phyloP scores from a whole-genome alignment of 2,113 vertebrate genomes.

The Promerops cafer region DNA sequence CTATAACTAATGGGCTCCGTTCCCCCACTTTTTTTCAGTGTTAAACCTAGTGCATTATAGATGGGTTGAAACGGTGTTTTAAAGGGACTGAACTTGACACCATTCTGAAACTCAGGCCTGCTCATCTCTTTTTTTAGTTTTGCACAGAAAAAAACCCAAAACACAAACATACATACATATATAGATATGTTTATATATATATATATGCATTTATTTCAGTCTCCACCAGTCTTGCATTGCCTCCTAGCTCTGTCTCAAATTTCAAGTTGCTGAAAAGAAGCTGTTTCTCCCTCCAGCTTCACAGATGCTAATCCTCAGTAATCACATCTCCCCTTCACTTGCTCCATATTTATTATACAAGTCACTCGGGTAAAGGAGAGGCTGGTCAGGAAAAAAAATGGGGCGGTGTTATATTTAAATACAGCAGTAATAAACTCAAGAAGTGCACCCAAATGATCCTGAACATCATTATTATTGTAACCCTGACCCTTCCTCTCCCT shows the following conservation, averaged over 20 bases:
- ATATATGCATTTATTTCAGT: background rate
- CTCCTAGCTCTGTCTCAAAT: background rate
- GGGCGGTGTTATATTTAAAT: background rate
- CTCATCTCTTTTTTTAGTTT: background rate
- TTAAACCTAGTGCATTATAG: background rate
- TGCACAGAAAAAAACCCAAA: rapidly evolving
- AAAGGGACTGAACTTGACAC: background rate
- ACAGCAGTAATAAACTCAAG: background rate
- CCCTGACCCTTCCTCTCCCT: background rate
- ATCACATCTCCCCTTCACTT: background rate
- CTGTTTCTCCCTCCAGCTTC: background rate
- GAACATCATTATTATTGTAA: background rate
- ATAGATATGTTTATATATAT: background rate
- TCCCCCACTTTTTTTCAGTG: background rate
- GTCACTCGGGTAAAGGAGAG: background rate
- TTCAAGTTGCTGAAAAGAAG: background rate
- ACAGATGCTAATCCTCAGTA: background rate
- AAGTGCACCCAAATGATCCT: background rate
- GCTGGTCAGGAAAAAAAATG: background rate
- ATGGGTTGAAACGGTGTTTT: background rate
- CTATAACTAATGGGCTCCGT: background rate
- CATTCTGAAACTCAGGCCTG: background rate
- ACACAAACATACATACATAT: background rate
- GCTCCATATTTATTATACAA: background rate
- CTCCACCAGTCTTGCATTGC: background rate